phyloP scores from a whole-genome alignment of 2,113 vertebrate species.

The Thalassarche chlororhynchos region DNA sequence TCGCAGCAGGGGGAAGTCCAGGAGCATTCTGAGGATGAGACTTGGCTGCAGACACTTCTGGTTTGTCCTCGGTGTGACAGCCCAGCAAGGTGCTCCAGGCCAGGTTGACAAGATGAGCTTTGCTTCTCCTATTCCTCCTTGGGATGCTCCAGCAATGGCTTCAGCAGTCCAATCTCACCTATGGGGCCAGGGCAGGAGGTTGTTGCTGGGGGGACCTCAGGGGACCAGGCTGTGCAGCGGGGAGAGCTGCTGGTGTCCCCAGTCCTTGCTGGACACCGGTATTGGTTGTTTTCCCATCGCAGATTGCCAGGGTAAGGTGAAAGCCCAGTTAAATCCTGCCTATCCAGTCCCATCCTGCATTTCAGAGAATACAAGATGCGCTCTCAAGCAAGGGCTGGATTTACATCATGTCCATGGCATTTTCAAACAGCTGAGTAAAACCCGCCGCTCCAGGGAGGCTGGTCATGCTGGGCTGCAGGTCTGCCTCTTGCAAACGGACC shows the following conservation, averaged over 20 bases:
- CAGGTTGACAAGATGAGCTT: neutral
- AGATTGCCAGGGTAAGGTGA: neutral
- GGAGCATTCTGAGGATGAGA: neutral
- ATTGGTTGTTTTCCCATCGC: neutral
- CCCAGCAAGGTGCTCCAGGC: neutral
- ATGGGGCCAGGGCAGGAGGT: neutral
- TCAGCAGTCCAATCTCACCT: neutral
- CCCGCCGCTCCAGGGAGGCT: fast-evolving
- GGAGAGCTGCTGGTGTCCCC: neutral
- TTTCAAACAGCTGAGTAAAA: neutral
- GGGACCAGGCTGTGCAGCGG: neutral
- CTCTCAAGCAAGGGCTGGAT: neutral
- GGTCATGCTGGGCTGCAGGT: fast-evolving
- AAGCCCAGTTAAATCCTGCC: neutral
- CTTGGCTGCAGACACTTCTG: neutral
- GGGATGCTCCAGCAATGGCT: neutral
- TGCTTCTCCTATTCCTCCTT: neutral
- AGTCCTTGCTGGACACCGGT: fast-evolving
- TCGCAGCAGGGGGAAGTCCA: neutral
- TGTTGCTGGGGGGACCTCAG: neutral
- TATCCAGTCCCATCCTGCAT: neutral
- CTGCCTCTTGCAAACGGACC: fast-evolving
- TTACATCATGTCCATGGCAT: neutral
- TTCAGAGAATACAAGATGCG: neutral
- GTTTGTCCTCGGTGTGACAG: neutral